Base-by-base conservation (phyloP, 2,888 invertebrate species). In the Cryptocephalus primarius region DNA sequence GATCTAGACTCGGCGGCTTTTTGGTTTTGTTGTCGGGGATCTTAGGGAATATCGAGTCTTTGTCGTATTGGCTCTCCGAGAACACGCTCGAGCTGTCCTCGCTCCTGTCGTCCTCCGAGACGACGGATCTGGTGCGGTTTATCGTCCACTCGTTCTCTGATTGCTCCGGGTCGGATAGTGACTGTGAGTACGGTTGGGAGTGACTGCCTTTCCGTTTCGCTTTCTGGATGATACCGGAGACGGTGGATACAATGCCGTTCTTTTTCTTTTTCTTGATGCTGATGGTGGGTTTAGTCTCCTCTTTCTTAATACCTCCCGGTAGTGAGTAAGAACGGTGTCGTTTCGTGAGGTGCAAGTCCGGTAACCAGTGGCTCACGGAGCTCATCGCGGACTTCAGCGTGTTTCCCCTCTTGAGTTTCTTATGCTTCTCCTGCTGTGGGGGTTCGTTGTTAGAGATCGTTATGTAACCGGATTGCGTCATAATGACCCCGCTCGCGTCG, bases 181-280 rank as follows among this genome's bases (percentile, higher is more conserved):
- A 85, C 58, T 82, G 81, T 0, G 73, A 67, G 9, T 69, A 69
- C 50, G 70, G 68, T 56, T 80, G 79, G 54, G 76, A 73, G 8
- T 50, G 46, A 33, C 52, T 48, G 32, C 78, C 76, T 68, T 80
- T 81, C 58, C 83, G 69, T 64, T 88, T 85, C 0, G 89, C 89
- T 72, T 89, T 90, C 66, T 88, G 88, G 56, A 91, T 72, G 51
- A 91, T 79, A 14, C 87, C 88, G 1, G 88, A 88, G 70, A 91
- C 83, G 1, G 89, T 89, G 0, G 88, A 83, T 0, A 88, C 87
- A 44, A 91, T 73, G 6, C 83, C 82, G 55, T 85, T 84, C 63
- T 87, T 87, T 66, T 87, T 88, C 70, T 86, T 87, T 61, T 83
- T 82, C 58, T 73, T 71, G 9, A 41, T 42, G 22, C 22, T n/a